Percentiles rank a stretch among this genome's conserved stretches.
These are phyloP conservation scores for Petrocephalus microphthalmus DNA, from an alignment of 2,113 vertebrate species.

Conservation along the genomic window DNA sequence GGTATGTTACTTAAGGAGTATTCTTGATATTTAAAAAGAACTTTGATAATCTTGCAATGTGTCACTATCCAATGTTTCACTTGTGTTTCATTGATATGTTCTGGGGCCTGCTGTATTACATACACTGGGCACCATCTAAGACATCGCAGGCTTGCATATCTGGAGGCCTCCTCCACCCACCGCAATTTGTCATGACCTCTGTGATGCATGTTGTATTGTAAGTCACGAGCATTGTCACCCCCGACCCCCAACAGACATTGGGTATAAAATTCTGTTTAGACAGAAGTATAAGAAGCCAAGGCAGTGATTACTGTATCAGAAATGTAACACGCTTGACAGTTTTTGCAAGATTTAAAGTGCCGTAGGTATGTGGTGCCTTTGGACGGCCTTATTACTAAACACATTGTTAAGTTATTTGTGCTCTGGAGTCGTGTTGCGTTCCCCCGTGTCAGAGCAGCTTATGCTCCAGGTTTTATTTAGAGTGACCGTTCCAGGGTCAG, in stretches of 20 bases:
- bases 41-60: neutral
- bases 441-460: neutral
- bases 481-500: conserved; percentile 39
- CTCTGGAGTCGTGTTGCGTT: neutral
- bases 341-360: neutral
- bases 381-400: neutral
- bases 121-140: neutral
- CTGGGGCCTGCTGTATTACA: neutral
- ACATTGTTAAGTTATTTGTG: neutral
- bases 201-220: neutral
- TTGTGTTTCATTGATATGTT: neutral
- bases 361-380: neutral
- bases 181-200: neutral
- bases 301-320: neutral
- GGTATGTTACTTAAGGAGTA: neutral
- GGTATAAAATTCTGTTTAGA: neutral
- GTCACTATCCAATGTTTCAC: neutral
- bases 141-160: neutral
- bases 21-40: too few species aligned
- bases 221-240: neutral
- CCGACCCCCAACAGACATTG: neutral
- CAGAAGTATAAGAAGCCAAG: neutral
- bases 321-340: neutral
- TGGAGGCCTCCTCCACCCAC: neutral
- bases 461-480: neutral